Evolutionary conservation across 2,888 invertebrate species (phyloP).

Genomic region (Escarpia spicata): DNA sequence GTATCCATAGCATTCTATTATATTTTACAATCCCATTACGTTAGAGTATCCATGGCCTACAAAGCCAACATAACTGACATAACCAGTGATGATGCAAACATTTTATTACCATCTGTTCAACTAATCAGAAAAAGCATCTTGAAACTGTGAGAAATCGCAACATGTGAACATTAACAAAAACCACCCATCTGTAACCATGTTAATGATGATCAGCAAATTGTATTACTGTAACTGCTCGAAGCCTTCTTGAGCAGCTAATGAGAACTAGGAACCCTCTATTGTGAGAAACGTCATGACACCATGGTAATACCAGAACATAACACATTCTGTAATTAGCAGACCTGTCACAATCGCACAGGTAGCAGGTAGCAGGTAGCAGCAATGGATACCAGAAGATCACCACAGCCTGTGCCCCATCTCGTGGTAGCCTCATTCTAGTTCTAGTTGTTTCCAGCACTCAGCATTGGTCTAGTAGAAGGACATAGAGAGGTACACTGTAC

Average conservation of each 20-base stretch:
- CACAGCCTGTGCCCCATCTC: too few relatives aligned
- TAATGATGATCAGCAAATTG: not conserved
- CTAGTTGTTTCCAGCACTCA: too few relatives aligned
- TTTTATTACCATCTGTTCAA: too few relatives aligned
- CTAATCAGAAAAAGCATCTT: not conserved
- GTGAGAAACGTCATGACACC: not conserved
- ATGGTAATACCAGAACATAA: not conserved
- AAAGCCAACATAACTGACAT: too few relatives aligned
- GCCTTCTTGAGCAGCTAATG: not conserved
- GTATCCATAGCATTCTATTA: not conserved
- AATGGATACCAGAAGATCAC: not conserved
- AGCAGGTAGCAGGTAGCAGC: not conserved
- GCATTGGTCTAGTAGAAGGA: too few relatives aligned
- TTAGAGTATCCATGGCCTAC: too few relatives aligned
- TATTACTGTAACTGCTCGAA: not conserved
- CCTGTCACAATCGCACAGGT: not conserved
- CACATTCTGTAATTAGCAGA: conserved; percentile 1
- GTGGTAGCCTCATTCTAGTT: too few relatives aligned
- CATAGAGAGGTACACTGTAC: too few relatives aligned
- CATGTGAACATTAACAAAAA: not conserved
- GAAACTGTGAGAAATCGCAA: not conserved
- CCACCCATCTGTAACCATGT: not conserved
- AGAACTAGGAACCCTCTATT: not conserved
- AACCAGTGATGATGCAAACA: too few relatives aligned
- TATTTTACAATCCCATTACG: not conserved